A percentile compares a stretch with the other conserved stretches of the same genome.
These are phyloP conservation scores for Guaruba guarouba DNA, from an alignment of 2,113 vertebrate species.

Conservation along the genomic window DNA sequence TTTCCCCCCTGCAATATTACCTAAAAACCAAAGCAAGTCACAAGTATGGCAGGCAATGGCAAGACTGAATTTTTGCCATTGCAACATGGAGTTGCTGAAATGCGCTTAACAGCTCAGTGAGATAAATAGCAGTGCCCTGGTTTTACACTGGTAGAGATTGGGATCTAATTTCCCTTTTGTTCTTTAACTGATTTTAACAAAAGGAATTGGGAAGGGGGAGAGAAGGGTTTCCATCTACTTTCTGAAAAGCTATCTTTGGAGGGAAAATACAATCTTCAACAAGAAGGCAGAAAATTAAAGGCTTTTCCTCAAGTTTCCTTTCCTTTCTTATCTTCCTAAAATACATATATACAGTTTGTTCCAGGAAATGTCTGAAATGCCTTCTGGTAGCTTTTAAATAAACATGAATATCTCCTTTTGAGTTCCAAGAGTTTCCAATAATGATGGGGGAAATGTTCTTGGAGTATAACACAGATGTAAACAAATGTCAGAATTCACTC, in stretches of 20 bases:
- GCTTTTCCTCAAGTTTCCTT: slow-evolving; percentile 38
- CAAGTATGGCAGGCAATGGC: background rate
- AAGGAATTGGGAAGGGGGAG: background rate
- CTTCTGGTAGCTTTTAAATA: slow-evolving; percentile 79
- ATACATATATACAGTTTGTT: slow-evolving; percentile 61
- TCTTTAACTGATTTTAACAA: background rate
- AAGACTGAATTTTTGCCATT: background rate
- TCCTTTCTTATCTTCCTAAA: slow-evolving; percentile 60
- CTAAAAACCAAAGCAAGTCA: background rate
- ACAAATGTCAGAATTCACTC: slow-evolving; percentile 11
- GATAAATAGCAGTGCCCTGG: background rate
- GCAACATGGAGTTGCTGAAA: background rate
- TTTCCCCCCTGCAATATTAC: background rate
- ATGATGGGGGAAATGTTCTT: background rate
- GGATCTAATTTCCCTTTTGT: background rate
- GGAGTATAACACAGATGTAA: background rate
- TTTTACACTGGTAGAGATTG: background rate
- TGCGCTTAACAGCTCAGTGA: background rate
- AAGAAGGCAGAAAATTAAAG: slow-evolving; percentile 29
- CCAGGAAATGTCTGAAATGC: slow-evolving; percentile 80
- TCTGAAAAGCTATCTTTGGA: background rate
- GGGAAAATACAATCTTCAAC: background rate
- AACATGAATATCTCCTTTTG: slow-evolving; percentile 61
- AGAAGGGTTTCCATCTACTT: background rate
- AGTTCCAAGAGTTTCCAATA: slow-evolving; percentile 53